Evolutionary conservation across 2,797 vertebrate species (phyloP).

Genomic region (Pangasius macronema): DNA sequence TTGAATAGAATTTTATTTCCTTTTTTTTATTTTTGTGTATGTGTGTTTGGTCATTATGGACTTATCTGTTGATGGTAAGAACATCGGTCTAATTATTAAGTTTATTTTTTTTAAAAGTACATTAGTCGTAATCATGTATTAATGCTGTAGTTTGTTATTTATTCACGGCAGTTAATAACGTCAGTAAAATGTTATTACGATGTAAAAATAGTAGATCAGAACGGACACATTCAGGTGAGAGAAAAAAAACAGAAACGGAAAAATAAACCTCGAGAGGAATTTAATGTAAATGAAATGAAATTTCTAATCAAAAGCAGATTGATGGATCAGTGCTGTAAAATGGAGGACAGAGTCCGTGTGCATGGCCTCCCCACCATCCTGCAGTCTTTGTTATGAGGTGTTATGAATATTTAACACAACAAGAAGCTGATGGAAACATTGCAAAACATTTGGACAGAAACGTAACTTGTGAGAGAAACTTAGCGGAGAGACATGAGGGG

Average conservation of each 20-base stretch:
- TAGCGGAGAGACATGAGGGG: slow-evolving; percentile 19
- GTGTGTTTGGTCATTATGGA: too few relatives aligned
- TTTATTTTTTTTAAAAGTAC: too few relatives aligned
- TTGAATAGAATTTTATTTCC: too few relatives aligned
- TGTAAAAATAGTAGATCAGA: background rate
- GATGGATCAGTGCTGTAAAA: background rate
- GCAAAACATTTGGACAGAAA: slow-evolving; percentile 27
- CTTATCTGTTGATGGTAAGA: background rate
- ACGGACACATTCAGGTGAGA: background rate
- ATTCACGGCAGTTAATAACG: background rate
- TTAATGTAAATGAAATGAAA: background rate
- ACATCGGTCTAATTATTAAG: too few relatives aligned
- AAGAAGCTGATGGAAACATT: slow-evolving; percentile 17
- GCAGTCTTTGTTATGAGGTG: slow-evolving; percentile 2
- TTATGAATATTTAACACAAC: slow-evolving; percentile 24
- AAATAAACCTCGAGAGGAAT: background rate
- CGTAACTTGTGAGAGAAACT: slow-evolving; percentile 11
- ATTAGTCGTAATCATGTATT: background rate
- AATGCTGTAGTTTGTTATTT: background rate
- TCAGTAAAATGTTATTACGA: too few relatives aligned
- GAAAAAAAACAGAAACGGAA: background rate
- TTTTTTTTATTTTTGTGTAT: too few relatives aligned
- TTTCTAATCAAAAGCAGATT: background rate
- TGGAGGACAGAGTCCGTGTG: background rate
- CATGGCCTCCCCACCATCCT: background rate